phyloP scores from a whole-genome alignment of 2,888 invertebrate species.

The Helicoverpa assulta region DNA sequence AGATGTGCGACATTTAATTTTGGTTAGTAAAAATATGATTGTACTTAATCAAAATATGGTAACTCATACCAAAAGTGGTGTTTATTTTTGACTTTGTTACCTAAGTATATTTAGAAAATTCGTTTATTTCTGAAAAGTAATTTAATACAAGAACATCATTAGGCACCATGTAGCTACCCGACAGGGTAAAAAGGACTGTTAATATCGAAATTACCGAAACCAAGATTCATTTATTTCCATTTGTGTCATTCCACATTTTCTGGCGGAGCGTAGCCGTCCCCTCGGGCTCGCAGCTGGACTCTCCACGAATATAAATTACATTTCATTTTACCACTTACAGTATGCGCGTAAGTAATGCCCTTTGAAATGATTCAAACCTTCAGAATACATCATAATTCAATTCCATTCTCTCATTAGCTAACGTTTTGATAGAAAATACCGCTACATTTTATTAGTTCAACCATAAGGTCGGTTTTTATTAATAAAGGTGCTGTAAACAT shows the following conservation, averaged over 20 bases:
- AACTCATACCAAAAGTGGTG: too few species aligned
- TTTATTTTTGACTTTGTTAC: not conserved
- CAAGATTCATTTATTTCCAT: conserved; percentile 76
- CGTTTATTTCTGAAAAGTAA: conserved; percentile 14
- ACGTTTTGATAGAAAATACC: conserved; percentile 15
- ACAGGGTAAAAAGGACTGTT: conserved; percentile 43
- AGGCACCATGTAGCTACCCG: not conserved
- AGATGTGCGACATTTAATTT: too few species aligned
- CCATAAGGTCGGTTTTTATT: conserved; percentile 30
- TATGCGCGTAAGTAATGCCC: conserved; percentile 50
- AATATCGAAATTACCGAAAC: conserved; percentile 59
- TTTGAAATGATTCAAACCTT: conserved; percentile 45
- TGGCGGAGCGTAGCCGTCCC: conserved; percentile 50
- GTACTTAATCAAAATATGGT: too few species aligned
- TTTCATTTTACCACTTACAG: conserved; percentile 64
- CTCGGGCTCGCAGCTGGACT: conserved; percentile 61
- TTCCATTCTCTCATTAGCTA: conserved; percentile 6
- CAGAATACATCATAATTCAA: conserved; percentile 35
- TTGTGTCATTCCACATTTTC: conserved; percentile 71
- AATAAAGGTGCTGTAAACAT: conserved; percentile 21
- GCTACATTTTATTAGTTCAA: not conserved
- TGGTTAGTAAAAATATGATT: too few species aligned
- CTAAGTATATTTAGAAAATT: not conserved
- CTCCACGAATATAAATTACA: conserved; percentile 71
- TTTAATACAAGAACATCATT: conserved; percentile 22